These are phyloP conservation scores for Porites rus DNA, from an alignment of 92 coral and sea anemone genomes.

Conservation along the genomic window DNA sequence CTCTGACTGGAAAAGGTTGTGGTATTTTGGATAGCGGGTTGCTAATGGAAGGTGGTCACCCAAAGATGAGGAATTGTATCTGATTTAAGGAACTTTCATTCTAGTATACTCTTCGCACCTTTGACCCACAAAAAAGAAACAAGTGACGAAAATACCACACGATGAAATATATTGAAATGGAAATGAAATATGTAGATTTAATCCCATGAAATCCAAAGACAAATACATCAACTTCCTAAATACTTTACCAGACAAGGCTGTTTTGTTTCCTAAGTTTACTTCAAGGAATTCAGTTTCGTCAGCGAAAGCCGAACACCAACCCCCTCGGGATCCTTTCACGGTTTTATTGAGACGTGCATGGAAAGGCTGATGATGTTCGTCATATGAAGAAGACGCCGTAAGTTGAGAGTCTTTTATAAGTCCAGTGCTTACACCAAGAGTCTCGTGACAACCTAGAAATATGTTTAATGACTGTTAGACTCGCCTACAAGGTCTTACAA, in stretches of 20 bases:
- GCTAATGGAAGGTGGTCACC: no score
- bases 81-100: no score
- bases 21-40: no score
- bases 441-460: slow-evolving; percentile 62
- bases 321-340: slow-evolving; percentile 88
- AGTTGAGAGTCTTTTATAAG: slow-evolving; percentile 83
- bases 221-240: not conserved
- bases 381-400: slow-evolving; percentile 97
- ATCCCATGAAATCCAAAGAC: not conserved
- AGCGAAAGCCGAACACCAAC: slow-evolving; percentile 98
- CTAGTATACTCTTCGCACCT: no score
- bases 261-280: slow-evolving; percentile 69
- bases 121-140: no score
- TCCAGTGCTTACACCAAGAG: slow-evolving; percentile 81
- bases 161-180: no score
- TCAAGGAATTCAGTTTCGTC: slow-evolving; percentile 93
- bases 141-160: no score
- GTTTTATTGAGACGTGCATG: slow-evolving; percentile 95
- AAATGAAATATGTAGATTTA: no score
- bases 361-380: slow-evolving; percentile 87
- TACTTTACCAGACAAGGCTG: slow-evolving; percentile 71
- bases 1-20: no score
- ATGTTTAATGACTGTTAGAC: no score
- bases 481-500: no score
- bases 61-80: no score